Percentiles rank a stretch among this genome's conserved stretches.
These are phyloP conservation scores for Cranoglanis bouderius DNA, from an alignment of 2,113 vertebrate genomes.

Conservation along the genomic window DNA sequence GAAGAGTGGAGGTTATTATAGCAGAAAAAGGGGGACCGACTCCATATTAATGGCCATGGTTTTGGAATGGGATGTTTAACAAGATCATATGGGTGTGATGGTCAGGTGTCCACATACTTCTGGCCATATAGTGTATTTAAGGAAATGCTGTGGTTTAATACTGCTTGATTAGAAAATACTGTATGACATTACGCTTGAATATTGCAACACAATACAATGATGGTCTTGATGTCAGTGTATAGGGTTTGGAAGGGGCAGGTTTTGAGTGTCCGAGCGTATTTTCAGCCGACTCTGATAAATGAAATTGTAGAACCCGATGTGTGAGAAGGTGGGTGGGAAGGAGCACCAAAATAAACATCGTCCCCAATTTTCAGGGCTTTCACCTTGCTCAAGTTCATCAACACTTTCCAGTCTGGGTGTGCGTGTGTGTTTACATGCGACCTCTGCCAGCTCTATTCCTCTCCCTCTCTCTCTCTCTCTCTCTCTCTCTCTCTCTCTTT, in stretches of 20 bases:
- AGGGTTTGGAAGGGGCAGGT: not conserved
- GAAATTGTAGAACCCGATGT: not conserved
- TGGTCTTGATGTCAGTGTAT: not conserved
- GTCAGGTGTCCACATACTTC: not conserved
- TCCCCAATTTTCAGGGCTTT: no score
- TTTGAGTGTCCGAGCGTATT: not conserved
- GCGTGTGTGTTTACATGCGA: not conserved
- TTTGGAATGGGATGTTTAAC: not conserved
- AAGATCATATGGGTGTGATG: not conserved
- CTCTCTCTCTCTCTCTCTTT: not conserved
- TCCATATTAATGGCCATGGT: not conserved
- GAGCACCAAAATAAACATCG: no score
- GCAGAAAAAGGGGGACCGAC: no score
- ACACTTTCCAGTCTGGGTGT: no score
- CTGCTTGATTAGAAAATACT: no score
- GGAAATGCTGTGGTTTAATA: no score
- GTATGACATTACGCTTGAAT: no score
- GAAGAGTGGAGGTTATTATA: not conserved
- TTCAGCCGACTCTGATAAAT: not conserved
- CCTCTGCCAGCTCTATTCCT: not conserved
- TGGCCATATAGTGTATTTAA: no score
- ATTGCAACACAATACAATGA: not conserved
- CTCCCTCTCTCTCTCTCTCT: not conserved
- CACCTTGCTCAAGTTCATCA: no score
- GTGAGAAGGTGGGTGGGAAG: not conserved